A percentile compares a stretch with the other conserved stretches of the same genome.
Evolutionary conservation across 2,113 vertebrate genomes (phyloP).

Genomic region (Caranx melampygus): DNA sequence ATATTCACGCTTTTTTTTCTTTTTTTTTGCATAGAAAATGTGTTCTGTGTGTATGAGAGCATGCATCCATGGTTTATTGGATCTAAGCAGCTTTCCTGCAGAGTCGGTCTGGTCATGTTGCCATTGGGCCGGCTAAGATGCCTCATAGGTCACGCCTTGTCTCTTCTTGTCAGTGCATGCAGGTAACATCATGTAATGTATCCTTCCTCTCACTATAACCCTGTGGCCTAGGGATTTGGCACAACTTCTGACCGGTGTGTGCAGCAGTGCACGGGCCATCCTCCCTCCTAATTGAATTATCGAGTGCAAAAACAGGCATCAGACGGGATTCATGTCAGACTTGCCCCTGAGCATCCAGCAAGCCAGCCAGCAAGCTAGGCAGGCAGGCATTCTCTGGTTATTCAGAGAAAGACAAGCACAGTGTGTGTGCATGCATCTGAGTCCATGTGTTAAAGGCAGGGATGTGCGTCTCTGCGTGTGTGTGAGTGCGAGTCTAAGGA

Average conservation of each 20-base stretch:
- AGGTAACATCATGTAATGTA: conserved; percentile 75
- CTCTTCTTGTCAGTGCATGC: conserved; percentile 70
- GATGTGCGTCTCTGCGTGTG: conserved; percentile 40
- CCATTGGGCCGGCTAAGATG: conserved; percentile 59
- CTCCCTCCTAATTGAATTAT: conserved; percentile 81
- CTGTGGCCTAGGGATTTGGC: conserved; percentile 73
- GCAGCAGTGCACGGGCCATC: conserved; percentile 63
- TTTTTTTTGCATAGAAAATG: not conserved
- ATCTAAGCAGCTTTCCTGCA: conserved; percentile 24
- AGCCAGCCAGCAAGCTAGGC: conserved; percentile 43
- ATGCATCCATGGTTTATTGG: conserved; percentile 6
- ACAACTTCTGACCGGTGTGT: conserved; percentile 67
- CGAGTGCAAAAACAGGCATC: conserved; percentile 77
- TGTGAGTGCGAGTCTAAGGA: conserved; percentile 26
- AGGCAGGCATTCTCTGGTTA: conserved; percentile 59
- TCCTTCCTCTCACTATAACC: conserved; percentile 59
- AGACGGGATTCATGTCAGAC: conserved; percentile 77
- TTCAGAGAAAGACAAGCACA: conserved; percentile 64
- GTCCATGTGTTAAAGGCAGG: conserved; percentile 57
- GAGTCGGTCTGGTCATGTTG: conserved; percentile 41
- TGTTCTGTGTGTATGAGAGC: conserved; percentile 1
- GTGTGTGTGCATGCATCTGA: conserved; percentile 49
- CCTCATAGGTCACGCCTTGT: conserved; percentile 72
- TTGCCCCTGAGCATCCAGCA: conserved; percentile 70
- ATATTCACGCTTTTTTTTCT: not conserved